A percentile compares a stretch with the other conserved stretches of the same genome.
Evolutionary conservation across 1,140 invertebrate species (phyloP).

Genomic region (Linepithema humile): DNA sequence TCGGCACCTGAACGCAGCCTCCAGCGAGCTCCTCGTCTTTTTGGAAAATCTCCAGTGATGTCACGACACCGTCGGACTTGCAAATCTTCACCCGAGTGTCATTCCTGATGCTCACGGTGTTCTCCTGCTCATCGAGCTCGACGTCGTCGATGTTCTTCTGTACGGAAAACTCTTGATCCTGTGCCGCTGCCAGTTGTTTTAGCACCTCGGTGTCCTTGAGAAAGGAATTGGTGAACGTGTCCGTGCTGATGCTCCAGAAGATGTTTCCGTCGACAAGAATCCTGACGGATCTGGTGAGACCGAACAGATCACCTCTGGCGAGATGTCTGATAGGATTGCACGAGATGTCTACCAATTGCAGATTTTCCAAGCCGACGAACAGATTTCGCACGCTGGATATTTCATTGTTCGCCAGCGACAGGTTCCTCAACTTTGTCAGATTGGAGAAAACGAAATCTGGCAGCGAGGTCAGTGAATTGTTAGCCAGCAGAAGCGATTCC

Average conservation of each 20-base stretch:
- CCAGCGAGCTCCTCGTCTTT: constrained; percentile 38
- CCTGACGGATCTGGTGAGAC: constrained; percentile 53
- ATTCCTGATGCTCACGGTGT: neutral
- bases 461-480: constrained; percentile 65
- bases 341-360: constrained; percentile 69
- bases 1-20: constrained; percentile 48
- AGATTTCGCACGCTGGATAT: constrained; percentile 61
- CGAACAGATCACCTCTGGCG: constrained; percentile 63
- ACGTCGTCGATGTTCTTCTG: neutral
- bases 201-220: constrained; percentile 60
- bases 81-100: constrained; percentile 62
- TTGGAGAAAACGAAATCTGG: constrained; percentile 73
- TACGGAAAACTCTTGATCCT: neutral
- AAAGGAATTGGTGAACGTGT: constrained; percentile 66
- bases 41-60: constrained; percentile 54
- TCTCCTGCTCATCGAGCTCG: neutral
- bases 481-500: constrained; percentile 64
- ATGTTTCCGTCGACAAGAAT: constrained; percentile 63
- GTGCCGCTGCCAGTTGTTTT: constrained; percentile 50
- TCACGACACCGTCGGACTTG: constrained; percentile 56
- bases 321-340: constrained; percentile 67
- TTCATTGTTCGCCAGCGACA: constrained; percentile 68
- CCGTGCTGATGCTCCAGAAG: constrained; percentile 69
- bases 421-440: constrained; percentile 60
- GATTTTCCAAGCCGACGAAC: constrained; percentile 68